Evolutionary conservation across 2,797 vertebrate genomes (phyloP).

Genomic region (Eutrigla gurnardus): DNA sequence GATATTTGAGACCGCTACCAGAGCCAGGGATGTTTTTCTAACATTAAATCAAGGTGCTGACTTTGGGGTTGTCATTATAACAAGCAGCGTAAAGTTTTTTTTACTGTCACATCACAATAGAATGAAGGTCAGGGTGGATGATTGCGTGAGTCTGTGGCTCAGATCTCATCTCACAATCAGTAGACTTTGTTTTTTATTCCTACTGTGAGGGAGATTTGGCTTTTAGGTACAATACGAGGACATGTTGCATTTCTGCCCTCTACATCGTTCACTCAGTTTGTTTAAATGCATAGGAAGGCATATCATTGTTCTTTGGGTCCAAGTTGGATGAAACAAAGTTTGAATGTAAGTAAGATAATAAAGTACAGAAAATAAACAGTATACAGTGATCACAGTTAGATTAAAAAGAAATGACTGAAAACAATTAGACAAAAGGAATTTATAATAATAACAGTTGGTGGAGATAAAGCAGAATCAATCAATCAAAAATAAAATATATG

Average conservation of each 20-base stretch:
- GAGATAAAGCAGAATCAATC: background rate
- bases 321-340: background rate
- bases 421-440: background rate
- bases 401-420: background rate
- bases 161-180: background rate
- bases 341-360: background rate
- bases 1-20: constrained; percentile 48
- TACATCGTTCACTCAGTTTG: background rate
- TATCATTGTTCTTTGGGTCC: constrained; percentile 11
- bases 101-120: background rate
- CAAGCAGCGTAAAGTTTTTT: constrained; percentile 5
- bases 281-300: background rate
- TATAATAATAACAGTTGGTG: background rate
- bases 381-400: background rate
- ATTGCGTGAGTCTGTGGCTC: background rate
- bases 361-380: background rate
- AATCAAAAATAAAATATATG: background rate
- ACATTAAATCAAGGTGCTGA: constrained; percentile 17
- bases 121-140: background rate
- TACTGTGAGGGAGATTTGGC: background rate
- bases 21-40: constrained; percentile 28
- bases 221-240: background rate
- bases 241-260: background rate
- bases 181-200: constrained; percentile 2
- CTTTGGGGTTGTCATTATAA: constrained; percentile 2